Base-by-base conservation (phyloP, 1,140 invertebrate species). In the Musca vetustissima region DNA sequence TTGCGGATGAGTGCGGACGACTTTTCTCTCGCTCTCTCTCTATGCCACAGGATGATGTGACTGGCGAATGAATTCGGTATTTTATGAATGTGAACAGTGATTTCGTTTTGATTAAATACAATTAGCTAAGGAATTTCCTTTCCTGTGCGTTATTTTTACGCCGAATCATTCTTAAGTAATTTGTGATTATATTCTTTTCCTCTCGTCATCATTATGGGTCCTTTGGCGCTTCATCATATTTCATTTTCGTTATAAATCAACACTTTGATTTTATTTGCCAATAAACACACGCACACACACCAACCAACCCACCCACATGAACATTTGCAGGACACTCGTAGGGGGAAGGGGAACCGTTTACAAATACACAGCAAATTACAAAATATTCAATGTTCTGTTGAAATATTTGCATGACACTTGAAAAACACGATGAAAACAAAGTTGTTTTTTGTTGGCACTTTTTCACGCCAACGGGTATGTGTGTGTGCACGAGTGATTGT, bases 101-200 rank as follows among this genome's bases (percentile, higher is more conserved):
- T 61, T 61, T 61, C 36, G 17, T 36, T 61, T 61, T 61, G 28
- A 61, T 61, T 61, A 61, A 61, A 61, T 43, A 61, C 57, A 61
- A 61, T 61, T 61, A 43, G 57, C 36, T 61, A 15, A 59, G 15
- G 25, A 8, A 43, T 43, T 43, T 43, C 36, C 36, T 43, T 13
- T 43, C 36, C 36, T 43, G 1, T 9, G 36, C 13, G 36, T 43
- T 43, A 36, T 19, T 61, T 61, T 61, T 61, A 13, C 36, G 57
- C 36, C 36, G 57, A 61, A 36, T 61, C 57, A 61, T 61, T 61
- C 28, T 61, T 36, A 61, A 61, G 28, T 61, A 61, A 61, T 61
- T 61, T 61, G 17, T 36, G 28, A 43, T 61, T 61, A 36, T 17
- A 28, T 57, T 57, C 28, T 28, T 28, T 13, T 28, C 14, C 15